Base-by-base conservation (phyloP, 2,888 invertebrate genomes). In the Lottia scabra region DNA sequence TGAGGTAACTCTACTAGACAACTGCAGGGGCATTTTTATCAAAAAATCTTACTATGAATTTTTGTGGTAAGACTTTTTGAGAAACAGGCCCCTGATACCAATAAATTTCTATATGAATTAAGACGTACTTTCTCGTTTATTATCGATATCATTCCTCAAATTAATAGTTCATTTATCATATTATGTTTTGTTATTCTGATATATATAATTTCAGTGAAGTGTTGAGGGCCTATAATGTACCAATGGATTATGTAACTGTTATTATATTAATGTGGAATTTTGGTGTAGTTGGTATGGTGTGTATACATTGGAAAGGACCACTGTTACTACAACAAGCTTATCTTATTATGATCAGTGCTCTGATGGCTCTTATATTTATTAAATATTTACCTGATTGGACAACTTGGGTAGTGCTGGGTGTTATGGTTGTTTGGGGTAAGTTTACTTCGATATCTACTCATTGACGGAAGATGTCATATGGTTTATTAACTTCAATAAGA, bases 341-440 rank as follows among this genome's bases (percentile, higher is more conserved):
- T 90, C 93, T 99, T 46, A 98, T 99, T 85, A 95, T 98, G 87
- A 95, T 99, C 65, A 97, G 98, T 2, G 98, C 99, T 0, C 91
- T 99, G 38, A 98, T 99, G 98, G 99, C 99, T 0, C 92, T 99
- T 27, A 96, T 98, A 45, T 99, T 99, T 88, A 99, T 99, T 81
- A 99, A 99, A 91, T 98, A 98, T 90, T 91, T 99, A 70, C 99
- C 99, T 0, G 98, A 99, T 88, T 99, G 99, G 98, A 99, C 99
- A 0, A 96, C 97, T 0, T 99, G 99, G 99, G 94, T 95, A 45
- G 97, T 99, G 6, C 92, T 99, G 6, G 98, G 94, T 78, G 96
- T 96, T 63, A 98, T 99, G 87, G 98, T 99, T 48, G 93, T 99
- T 85, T 99, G 99, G 99, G 99, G 96, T 96, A 88, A 77, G 87